Evolutionary conservation across 2,888 invertebrate species (phyloP), one percentile per base, ranked within the genome.

Genomic region (Sarcophaga variegata): DNA sequence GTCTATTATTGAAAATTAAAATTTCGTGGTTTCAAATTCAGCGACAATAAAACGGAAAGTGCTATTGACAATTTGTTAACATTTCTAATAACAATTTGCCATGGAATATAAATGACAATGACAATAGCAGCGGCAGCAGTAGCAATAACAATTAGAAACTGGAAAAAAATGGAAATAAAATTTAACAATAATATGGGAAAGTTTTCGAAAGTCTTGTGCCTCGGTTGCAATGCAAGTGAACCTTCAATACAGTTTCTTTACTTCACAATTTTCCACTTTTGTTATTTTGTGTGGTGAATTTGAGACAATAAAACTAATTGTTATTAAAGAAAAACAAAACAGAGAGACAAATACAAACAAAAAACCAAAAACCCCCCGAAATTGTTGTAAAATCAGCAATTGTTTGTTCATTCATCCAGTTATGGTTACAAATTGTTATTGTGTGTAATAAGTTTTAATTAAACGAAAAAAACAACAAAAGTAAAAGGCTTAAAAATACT

Each of bases 51-150:
- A 83, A 86, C 78, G 64, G 72, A 80, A 86, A 86, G 86, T 86
- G 83, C 66, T 86, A 75, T 81, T 81, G 83, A 86, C 78, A 83
- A 81, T 83, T 86, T 83, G 81, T 83, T 83, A 83, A 78, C 81
- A 83, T 60, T 63, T 17, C 63, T 72, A 86, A 66, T 80, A 84
- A 83, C 69, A 74, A 78, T 79, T 76, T 60, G 75, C 75, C 25
- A 72, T 47, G 70, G 37, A 75, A 71, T 79, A 71, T 37, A 76
- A 70, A 80, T 66, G 49, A 59, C 67, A 79, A 70, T 27, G 8
- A 2, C 37, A 37, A 37, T 10, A 37, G 37, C 37, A 37, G 1
- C 59, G 3, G 62, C 22, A 22, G 59, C 66, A 76, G 59, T 22
- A 71, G 2, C 2, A 37, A 37, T 37, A 37, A 37, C 8, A 76